These are phyloP conservation scores for Bellardia bayeri DNA, from an alignment of 2,888 invertebrate genomes.

Conservation along the genomic window DNA sequence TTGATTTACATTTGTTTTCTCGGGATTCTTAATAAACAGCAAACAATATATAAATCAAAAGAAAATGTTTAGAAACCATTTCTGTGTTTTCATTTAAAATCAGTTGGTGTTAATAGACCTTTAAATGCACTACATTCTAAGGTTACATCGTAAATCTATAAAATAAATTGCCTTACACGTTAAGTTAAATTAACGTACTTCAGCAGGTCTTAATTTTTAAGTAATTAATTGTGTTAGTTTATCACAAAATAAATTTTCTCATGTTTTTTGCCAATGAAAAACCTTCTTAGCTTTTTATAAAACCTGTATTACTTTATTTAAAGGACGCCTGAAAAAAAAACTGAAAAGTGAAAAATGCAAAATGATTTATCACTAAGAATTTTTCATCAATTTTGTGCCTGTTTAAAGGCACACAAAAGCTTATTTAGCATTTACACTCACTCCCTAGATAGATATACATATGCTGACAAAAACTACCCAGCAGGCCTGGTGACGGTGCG, in stretches of 20 bases:
- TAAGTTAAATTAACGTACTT: too few species aligned
- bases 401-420: constrained; percentile 59
- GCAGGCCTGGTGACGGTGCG: too few species aligned
- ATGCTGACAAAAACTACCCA: background rate
- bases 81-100: background rate
- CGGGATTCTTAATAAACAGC: background rate
- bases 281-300: too few species aligned
- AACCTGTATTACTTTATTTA: background rate
- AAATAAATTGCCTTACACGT: too few species aligned
- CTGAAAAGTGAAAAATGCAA: constrained; percentile 6
- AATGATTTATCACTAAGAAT: constrained; percentile 51
- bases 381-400: constrained; percentile 56
- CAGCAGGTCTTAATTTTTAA: too few species aligned
- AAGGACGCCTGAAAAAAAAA: background rate
- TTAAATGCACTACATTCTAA: background rate
- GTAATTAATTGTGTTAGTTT: too few species aligned
- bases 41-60: background rate
- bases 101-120: background rate
- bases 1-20: background rate
- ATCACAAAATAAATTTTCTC: too few species aligned
- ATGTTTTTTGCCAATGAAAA: too few species aligned
- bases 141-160: too few species aligned
- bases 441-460: background rate
- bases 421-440: constrained; percentile 43
- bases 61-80: background rate